A percentile compares a stretch with the other conserved stretches of the same genome.
These are phyloP conservation scores for Ylistrum balloti DNA, from an alignment of 1,140 invertebrate species.

Conservation along the genomic window DNA sequence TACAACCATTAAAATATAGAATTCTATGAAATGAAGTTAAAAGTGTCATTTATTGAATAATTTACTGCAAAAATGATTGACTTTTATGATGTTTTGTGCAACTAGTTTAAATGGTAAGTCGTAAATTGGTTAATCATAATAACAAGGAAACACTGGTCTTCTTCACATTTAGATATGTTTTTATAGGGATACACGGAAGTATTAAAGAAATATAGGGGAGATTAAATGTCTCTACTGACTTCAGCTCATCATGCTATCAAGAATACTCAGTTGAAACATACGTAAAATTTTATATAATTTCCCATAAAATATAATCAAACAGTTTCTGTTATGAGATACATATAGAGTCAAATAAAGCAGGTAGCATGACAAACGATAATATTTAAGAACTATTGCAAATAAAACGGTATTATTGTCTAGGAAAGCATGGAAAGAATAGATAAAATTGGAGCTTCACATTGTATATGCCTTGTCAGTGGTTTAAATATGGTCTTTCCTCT, in stretches of 20 bases:
- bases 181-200: background rate
- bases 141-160: background rate
- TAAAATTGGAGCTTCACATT: background rate
- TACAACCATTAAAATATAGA: too few relatives aligned
- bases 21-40: too few relatives aligned
- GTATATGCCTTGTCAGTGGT: background rate
- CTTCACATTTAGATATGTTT: background rate
- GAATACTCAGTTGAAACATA: background rate
- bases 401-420: background rate
- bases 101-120: background rate
- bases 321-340: background rate
- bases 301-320: background rate
- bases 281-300: background rate
- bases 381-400: background rate
- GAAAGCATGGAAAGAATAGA: background rate
- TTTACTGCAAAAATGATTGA: background rate
- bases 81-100: background rate
- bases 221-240: background rate
- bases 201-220: background rate
- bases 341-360: background rate
- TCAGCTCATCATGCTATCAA: background rate
- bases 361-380: background rate
- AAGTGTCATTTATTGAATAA: too few relatives aligned
- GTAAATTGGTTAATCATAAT: background rate
- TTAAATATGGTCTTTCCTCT: background rate